Evolutionary conservation across 1,140 invertebrate species (phyloP).

Genomic region (Calephelis nemesis): DNA sequence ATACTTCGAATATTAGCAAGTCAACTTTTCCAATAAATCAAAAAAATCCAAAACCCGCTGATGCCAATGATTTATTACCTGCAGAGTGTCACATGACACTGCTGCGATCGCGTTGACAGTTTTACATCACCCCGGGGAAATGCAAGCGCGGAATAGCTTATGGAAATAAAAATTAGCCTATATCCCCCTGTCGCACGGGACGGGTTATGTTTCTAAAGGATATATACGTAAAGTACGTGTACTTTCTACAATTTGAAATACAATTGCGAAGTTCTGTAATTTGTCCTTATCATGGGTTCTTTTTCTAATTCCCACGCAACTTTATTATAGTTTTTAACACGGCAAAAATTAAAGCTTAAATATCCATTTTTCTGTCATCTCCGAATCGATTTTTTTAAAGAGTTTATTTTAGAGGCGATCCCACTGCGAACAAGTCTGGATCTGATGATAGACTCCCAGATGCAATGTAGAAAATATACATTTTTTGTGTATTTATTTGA

Average conservation of each 20-base stretch:
- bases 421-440: too few relatives aligned
- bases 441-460: too few relatives aligned
- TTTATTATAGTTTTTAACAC: too few relatives aligned
- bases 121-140: conserved; percentile 12
- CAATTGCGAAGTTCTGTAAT: neutral
- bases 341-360: too few relatives aligned
- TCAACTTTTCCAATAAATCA: neutral
- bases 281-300: neutral
- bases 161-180: conserved; percentile 19
- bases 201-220: conserved; percentile 4
- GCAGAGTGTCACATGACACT: conserved; percentile 1
- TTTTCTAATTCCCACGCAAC: too few relatives aligned
- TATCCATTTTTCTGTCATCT: too few relatives aligned
- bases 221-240: conserved; percentile 8
- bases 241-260: conserved; percentile 3
- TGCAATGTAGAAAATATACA: too few relatives aligned
- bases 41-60: conserved; percentile 3
- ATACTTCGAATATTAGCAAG: too few relatives aligned
- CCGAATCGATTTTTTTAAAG: too few relatives aligned
- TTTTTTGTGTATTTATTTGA: too few relatives aligned
- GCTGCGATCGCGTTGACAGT: conserved; percentile 8
- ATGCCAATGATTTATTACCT: conserved; percentile 1
- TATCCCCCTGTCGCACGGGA: conserved; percentile 1
- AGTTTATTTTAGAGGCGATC: too few relatives aligned
- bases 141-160: conserved; percentile 16